Conservation (phyloP, 2,113 vertebrate species). For the Cephalopholis sonnerati region DNA sequence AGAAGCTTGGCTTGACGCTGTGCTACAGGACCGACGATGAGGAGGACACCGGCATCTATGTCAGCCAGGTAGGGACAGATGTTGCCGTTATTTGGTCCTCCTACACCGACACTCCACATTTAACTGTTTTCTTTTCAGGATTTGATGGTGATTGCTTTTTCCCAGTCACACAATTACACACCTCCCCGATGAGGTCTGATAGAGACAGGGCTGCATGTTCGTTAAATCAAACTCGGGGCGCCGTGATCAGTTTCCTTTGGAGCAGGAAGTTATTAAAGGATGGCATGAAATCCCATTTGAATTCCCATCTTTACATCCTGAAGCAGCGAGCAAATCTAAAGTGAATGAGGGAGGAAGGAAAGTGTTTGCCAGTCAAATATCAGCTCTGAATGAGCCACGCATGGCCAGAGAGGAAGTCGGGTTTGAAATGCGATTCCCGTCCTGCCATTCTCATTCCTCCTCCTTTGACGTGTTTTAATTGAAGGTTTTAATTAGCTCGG, state of each 20-base stretch:
- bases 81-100: neutral
- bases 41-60: constrained; percentile 93
- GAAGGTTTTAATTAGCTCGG: constrained; percentile 78
- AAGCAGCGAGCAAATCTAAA: constrained; percentile 16
- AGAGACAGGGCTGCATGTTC: neutral
- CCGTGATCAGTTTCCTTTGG: constrained; percentile 20
- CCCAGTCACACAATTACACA: neutral
- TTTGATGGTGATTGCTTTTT: neutral
- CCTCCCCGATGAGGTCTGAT: constrained; percentile 6
- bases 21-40: constrained; percentile 97
- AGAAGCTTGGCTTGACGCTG: constrained; percentile 95
- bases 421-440: constrained; percentile 74
- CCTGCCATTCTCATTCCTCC: constrained; percentile 29
- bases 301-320: constrained; percentile 31
- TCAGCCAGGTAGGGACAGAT: constrained; percentile 89
- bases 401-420: constrained; percentile 67
- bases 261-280: constrained; percentile 62
- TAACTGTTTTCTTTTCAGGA: neutral
- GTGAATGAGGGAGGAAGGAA: constrained; percentile 35
- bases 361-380: constrained; percentile 55
- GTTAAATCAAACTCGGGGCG: neutral
- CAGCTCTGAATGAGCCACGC: constrained; percentile 49
- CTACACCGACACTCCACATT: neutral
- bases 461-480: constrained; percentile 70
- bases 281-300: constrained; percentile 55